Evolutionary conservation across 2,888 invertebrate species (phyloP).

Genomic region (Phaonia tiefii): DNA sequence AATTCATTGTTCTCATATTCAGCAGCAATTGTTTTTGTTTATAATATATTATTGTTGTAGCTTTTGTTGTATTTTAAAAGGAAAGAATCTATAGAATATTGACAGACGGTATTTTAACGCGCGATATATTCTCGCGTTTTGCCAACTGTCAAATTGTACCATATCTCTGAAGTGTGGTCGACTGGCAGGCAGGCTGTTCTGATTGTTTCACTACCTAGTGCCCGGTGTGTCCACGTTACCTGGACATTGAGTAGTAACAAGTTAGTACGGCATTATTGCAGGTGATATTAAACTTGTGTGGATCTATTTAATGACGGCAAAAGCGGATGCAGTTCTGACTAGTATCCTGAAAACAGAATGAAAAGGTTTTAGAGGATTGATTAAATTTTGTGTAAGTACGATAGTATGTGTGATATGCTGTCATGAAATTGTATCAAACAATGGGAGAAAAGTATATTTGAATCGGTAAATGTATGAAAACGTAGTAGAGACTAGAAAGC

Average conservation of each 20-base stretch:
- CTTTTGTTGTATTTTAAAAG: conserved; percentile 32
- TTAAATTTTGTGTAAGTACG: too few relatives aligned
- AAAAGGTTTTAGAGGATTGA: too few relatives aligned
- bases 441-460: too few relatives aligned
- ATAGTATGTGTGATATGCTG: too few relatives aligned
- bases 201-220: conserved; percentile 45
- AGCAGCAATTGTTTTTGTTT: conserved; percentile 3
- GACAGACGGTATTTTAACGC: conserved; percentile 54
- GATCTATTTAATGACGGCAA: conserved; percentile 54
- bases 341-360: not conserved
- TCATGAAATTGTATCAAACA: too few relatives aligned
- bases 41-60: conserved; percentile 20
- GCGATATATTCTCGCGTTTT: conserved; percentile 54
- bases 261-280: conserved; percentile 43
- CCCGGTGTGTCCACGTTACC: not conserved
- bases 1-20: conserved; percentile 62
- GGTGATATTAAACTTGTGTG: conserved; percentile 31
- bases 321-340: not conserved
- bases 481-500: too few relatives aligned
- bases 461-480: too few relatives aligned
- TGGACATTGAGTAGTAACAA: conserved; percentile 36
- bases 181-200: conserved; percentile 3
- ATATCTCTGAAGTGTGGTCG: conserved; percentile 32
- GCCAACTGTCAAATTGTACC: conserved; percentile 55
- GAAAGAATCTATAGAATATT: conserved; percentile 42